Evolutionary conservation across 1,140 invertebrate species (phyloP), one percentile per base, ranked within the genome.

Genomic region (Leptinotarsa lineolata): DNA sequence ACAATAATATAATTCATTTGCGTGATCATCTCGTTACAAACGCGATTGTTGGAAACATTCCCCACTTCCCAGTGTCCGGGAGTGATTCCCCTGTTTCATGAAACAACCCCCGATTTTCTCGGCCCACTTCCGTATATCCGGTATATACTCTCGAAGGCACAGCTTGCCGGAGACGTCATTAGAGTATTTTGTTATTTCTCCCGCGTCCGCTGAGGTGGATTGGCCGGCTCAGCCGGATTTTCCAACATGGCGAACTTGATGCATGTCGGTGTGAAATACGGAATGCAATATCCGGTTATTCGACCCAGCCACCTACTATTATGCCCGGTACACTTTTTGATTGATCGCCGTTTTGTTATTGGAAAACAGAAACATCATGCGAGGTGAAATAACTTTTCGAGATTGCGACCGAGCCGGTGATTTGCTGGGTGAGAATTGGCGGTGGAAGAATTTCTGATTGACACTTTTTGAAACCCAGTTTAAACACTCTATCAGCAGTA

Each of bases 121-220:
- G 48, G 48, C 15, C n/a, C 48, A 54, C 48, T 54, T 54, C 15
- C 48, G 16, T 13, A n/a, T 54, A 54, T 54, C 16, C 16, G 15
- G 48, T 54, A 54, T 54, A 16, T 54, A 0, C 3, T 54, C 48
- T 18, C 48, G 48, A 54, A 54, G 48, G 48, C 15, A 54, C 48
- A 54, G 48, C 48, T 18, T 54, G 48, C 48, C 48, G 48, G 48
- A 54, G 48, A 18, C 15, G 48, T 54, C 48, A 54, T 54, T 54
- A 54, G 16, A 54, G 48, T 54, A 54, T 54, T 54, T 54, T 54
- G 48, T 54, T 54, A 54, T 54, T 54, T 54, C 48, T 54, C 48
- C 2, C n/a, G 48, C 48, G 48, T 54, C 48, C 16, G 48, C 48
- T 54, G 48, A 5, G 48, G 48, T 54, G 4, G 48, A 54, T 54